A percentile compares a stretch with the other conserved stretches of the same genome.
Conservation (phyloP, 2,797 vertebrate species). For the Squalus acanthias region DNA sequence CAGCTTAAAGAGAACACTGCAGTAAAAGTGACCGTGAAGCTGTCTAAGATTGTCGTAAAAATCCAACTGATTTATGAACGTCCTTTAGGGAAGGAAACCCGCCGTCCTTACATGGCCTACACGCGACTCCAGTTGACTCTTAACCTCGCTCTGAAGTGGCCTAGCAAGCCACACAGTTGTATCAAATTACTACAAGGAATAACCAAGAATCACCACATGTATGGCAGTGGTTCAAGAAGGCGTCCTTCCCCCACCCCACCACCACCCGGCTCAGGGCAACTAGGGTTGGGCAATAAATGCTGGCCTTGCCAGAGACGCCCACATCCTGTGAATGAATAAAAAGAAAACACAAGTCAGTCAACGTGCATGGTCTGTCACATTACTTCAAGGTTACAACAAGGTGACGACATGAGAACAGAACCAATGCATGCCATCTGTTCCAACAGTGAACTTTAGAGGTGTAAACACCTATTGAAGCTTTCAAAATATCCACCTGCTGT, state of each 20-base stretch:
- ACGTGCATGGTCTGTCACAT: not conserved
- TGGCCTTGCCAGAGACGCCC: not conserved
- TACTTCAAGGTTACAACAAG: not conserved
- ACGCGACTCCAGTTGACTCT: too few species aligned
- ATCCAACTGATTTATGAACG: too few species aligned
- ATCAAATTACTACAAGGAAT: not conserved
- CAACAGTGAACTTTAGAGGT: not conserved
- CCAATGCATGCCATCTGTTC: not conserved
- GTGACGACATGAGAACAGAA: not conserved
- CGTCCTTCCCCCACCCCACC: not conserved
- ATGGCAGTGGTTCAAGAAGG: not conserved
- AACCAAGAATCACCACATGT: not conserved
- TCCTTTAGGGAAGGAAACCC: too few species aligned
- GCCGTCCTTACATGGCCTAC: too few species aligned
- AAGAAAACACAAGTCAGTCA: not conserved
- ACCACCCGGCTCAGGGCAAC: not conserved
- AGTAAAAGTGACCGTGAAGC: not conserved
- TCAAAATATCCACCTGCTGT: not conserved
- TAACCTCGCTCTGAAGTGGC: too few species aligned
- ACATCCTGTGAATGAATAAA: not conserved
- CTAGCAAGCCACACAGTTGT: not conserved
- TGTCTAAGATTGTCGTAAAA: not conserved
- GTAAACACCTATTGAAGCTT: not conserved
- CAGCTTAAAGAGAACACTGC: too few species aligned
- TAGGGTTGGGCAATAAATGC: not conserved